Evolutionary conservation across 2,888 invertebrate genomes (phyloP).

Genomic region (Stenolophus ochropezus): DNA sequence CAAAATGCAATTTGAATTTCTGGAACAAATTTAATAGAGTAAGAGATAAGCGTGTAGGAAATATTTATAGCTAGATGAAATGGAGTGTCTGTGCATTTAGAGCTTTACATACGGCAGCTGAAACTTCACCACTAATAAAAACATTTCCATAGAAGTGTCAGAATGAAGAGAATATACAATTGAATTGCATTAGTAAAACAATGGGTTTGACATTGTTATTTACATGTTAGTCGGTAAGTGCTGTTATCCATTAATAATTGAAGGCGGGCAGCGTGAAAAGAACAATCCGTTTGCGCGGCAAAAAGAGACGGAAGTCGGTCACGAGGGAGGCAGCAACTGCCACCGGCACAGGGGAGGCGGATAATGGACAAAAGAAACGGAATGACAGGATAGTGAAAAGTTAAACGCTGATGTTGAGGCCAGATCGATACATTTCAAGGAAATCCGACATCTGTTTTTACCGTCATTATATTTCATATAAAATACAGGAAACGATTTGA

Average conservation of each 20-base stretch:
- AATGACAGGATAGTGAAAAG: conserved; percentile 50
- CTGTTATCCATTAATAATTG: conserved; percentile 37
- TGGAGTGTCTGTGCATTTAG: no score
- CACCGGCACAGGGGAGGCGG: conserved; percentile 25
- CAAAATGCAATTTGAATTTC: no score
- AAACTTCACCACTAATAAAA: not conserved
- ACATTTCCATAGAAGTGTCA: not conserved
- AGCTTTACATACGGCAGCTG: no score
- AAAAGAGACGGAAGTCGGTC: not conserved
- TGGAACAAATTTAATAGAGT: no score
- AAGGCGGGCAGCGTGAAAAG: conserved; percentile 19
- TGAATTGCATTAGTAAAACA: conserved; percentile 8
- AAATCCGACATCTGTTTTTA: conserved; percentile 50
- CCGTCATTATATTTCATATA: conserved; percentile 46
- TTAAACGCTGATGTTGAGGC: conserved; percentile 28
- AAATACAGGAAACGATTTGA: conserved; percentile 40
- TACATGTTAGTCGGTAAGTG: conserved; percentile 31
- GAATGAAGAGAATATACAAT: not conserved
- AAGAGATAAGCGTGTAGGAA: no score
- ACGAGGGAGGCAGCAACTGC: not conserved
- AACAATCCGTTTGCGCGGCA: conserved; percentile 21
- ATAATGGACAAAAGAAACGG: conserved; percentile 45
- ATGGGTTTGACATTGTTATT: conserved; percentile 13
- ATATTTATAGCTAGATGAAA: no score
- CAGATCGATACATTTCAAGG: conserved; percentile 41